phyloP scores from a whole-genome alignment of 2,888 invertebrate species.

The Himalopsyche japonica region DNA sequence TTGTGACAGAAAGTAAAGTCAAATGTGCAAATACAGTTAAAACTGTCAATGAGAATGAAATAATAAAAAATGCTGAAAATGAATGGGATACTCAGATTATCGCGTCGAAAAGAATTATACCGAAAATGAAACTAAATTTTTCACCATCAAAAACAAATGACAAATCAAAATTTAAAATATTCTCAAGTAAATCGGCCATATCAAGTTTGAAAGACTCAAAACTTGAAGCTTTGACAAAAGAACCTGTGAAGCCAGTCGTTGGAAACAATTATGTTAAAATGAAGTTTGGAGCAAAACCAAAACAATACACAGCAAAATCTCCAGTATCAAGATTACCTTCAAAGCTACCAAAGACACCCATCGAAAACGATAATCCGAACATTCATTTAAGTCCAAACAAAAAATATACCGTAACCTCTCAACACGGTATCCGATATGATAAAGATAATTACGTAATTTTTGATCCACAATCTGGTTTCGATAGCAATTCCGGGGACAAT shows the following conservation, averaged over 20 bases:
- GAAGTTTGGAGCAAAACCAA: slow-evolving; percentile 51
- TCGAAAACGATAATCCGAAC: slow-evolving; percentile 57
- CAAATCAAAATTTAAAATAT: slow-evolving; percentile 53
- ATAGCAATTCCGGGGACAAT: slow-evolving; percentile 49
- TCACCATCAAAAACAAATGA: slow-evolving; percentile 49
- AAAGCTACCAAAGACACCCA: slow-evolving; percentile 58
- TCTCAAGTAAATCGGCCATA: slow-evolving; percentile 50
- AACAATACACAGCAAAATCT: slow-evolving; percentile 48
- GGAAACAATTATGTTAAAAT: slow-evolving; percentile 52
- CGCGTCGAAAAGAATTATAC: slow-evolving; percentile 44
- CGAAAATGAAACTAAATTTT: slow-evolving; percentile 55
- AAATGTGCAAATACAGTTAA: neutral
- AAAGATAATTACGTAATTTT: slow-evolving; percentile 61
- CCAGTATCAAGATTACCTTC: slow-evolving; percentile 56
- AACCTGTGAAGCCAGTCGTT: neutral
- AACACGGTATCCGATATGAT: slow-evolving; percentile 58
- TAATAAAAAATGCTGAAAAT: neutral
- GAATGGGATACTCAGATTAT: neutral
- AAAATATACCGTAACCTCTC: slow-evolving; percentile 59
- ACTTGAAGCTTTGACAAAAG: slow-evolving; percentile 45
- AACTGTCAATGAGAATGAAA: neutral
- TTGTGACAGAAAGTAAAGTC: neutral
- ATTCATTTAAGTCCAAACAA: slow-evolving; percentile 58
- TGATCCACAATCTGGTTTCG: slow-evolving; percentile 57
- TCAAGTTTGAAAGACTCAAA: slow-evolving; percentile 51